phyloP scores from a whole-genome alignment of 64 coral and sea anemone species.

The Trachythela sp. region DNA sequence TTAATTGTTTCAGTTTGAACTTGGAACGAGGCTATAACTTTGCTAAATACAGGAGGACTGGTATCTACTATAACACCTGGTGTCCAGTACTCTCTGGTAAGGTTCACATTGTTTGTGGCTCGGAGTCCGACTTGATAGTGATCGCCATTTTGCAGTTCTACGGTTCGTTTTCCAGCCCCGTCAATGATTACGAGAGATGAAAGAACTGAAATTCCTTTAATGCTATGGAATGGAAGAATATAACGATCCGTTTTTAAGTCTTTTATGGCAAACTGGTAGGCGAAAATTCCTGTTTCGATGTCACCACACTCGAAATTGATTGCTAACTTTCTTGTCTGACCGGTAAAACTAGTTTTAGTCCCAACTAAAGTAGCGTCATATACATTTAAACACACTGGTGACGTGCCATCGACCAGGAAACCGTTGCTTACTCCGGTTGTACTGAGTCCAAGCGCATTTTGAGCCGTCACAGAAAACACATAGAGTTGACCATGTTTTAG shows the following conservation, averaged over 20 bases:
- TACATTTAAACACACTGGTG: slow-evolving; percentile 67
- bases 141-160: slow-evolving; percentile 53
- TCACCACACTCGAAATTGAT: slow-evolving; percentile 79
- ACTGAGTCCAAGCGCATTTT: slow-evolving; percentile 55
- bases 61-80: slow-evolving; percentile 69
- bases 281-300: slow-evolving; percentile 53
- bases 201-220: slow-evolving; percentile 43
- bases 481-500: slow-evolving; percentile 58
- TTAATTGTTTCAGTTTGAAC: not conserved
- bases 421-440: slow-evolving; percentile 54
- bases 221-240: slow-evolving; percentile 57
- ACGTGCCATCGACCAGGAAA: slow-evolving; percentile 65
- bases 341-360: slow-evolving; percentile 33
- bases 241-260: slow-evolving; percentile 35
- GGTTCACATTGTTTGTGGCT: slow-evolving; percentile 63
- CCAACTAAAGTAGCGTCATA: slow-evolving; percentile 47
- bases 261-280: slow-evolving; percentile 68
- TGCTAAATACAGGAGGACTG: slow-evolving; percentile 71
- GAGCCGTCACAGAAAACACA: slow-evolving; percentile 62
- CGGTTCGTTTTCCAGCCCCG: slow-evolving; percentile 53
- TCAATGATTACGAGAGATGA: slow-evolving; percentile 59
- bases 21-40: not conserved
- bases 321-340: slow-evolving; percentile 44
- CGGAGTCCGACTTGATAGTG: slow-evolving; percentile 70
- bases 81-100: slow-evolving; percentile 64